phyloP scores from a whole-genome alignment of 2,797 vertebrate species.

The Gobionotothen gibberifrons region DNA sequence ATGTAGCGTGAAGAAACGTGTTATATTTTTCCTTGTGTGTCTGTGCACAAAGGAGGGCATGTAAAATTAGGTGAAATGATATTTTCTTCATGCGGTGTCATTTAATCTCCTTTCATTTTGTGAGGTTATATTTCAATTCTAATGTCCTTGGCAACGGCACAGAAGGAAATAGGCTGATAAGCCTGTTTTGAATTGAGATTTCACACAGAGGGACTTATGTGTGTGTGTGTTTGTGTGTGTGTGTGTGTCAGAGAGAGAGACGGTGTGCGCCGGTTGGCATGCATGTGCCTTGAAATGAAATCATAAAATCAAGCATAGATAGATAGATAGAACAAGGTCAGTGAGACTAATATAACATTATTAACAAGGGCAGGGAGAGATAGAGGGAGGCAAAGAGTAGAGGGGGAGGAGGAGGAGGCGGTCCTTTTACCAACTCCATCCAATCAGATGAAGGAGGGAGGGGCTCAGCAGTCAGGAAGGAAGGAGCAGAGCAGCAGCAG shows the following conservation, averaged over 20 bases:
- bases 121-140: constrained; percentile 55
- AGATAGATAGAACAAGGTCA: constrained; percentile 69
- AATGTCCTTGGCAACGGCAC: constrained; percentile 68
- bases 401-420: constrained; percentile 43
- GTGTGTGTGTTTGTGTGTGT: constrained; percentile 11
- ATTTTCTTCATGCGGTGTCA: constrained; percentile 9
- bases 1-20: not conserved
- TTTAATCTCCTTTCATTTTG: constrained; percentile 40
- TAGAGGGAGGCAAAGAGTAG: constrained; percentile 39
- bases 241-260: not conserved
- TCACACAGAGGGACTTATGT: constrained; percentile 44
- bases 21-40: not conserved
- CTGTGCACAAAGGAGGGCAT: not conserved
- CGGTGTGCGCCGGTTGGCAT: not conserved
- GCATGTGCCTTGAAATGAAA: constrained; percentile 51
- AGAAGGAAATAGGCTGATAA: constrained; percentile 61
- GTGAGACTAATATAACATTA: constrained; percentile 66
- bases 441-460: constrained; percentile 62
- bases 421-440: constrained; percentile 42
- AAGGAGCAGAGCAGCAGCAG: constrained; percentile 65
- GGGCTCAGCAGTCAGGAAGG: constrained; percentile 57
- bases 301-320: constrained; percentile 59
- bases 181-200: constrained; percentile 64
- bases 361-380: constrained; percentile 67
- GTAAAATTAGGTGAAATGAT: constrained; percentile 16